Evolutionary conservation across 1,140 invertebrate species (phyloP).

Genomic region (Tenebrio molitor): DNA sequence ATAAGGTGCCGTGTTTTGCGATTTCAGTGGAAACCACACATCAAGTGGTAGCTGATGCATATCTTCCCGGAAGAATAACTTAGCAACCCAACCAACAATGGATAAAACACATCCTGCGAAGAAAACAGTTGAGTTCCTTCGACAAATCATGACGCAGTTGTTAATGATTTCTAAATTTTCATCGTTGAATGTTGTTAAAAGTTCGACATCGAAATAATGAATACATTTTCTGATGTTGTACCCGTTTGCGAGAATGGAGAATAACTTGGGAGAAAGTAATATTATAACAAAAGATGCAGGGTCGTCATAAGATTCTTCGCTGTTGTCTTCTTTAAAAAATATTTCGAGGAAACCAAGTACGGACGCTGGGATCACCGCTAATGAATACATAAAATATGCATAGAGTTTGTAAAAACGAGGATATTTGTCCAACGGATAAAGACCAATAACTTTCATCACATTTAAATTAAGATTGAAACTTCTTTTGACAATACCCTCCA

Average conservation of each 20-base stretch:
- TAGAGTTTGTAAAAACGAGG: background rate
- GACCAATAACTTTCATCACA: background rate
- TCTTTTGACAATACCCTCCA: background rate
- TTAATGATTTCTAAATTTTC: background rate
- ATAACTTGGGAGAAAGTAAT: background rate
- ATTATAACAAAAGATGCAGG: background rate
- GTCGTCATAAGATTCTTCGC: background rate
- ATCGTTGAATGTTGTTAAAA: background rate
- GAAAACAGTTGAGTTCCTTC: background rate
- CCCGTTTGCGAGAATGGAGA: no score
- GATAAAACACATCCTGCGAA: background rate
- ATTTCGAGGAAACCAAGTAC: background rate
- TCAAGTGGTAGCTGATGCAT: background rate
- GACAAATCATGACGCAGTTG: background rate
- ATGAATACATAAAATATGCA: background rate
- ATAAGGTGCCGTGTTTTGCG: background rate
- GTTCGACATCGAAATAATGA: background rate
- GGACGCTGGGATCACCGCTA: background rate
- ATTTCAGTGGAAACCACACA: background rate
- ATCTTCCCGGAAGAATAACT: background rate
- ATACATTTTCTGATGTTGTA: constrained; percentile 1
- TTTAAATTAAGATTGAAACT: background rate
- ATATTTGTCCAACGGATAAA: background rate
- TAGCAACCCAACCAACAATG: background rate
- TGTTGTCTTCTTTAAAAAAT: background rate